Evolutionary conservation across 2,888 invertebrate species (phyloP).

Genomic region (Rhagonycha lutea): DNA sequence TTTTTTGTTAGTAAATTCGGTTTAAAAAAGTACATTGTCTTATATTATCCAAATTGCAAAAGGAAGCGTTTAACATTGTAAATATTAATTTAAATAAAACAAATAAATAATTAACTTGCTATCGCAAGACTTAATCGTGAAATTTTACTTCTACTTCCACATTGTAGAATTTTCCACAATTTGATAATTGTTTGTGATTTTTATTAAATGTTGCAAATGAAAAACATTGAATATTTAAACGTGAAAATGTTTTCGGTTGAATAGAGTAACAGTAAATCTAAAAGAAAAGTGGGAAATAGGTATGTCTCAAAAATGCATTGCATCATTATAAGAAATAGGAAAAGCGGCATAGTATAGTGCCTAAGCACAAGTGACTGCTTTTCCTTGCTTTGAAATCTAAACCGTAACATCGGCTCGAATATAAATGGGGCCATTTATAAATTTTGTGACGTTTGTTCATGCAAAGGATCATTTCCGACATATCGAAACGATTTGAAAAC

Average conservation of each 20-base stretch:
- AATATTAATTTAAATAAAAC: not conserved
- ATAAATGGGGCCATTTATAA: slow-evolving; percentile 43
- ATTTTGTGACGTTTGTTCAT: slow-evolving; percentile 41
- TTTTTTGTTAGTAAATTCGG: not conserved
- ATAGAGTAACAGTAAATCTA: not conserved
- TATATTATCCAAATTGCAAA: not conserved
- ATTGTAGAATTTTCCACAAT: too few relatives aligned
- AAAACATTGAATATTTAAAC: not conserved
- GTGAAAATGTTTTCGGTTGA: not conserved
- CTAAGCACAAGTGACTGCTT: slow-evolving; percentile 33
- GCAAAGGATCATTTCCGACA: slow-evolving; percentile 40
- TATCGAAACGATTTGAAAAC: slow-evolving; percentile 38
- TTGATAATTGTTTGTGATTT: too few relatives aligned
- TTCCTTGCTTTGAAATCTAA: slow-evolving; percentile 34
- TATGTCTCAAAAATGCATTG: slow-evolving; percentile 18
- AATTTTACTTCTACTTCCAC: not conserved
- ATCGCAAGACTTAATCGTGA: not conserved
- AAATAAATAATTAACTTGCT: not conserved
- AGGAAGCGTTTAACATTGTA: not conserved
- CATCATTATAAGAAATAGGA: slow-evolving; percentile 16
- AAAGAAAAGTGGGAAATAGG: slow-evolving; percentile 14
- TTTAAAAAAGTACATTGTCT: not conserved
- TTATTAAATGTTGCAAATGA: not conserved
- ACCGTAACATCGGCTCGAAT: slow-evolving; percentile 38
- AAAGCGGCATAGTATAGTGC: slow-evolving; percentile 16